Evolutionary conservation across 2,113 vertebrate genomes (phyloP).

Genomic region (Gymnorhina tibicen): DNA sequence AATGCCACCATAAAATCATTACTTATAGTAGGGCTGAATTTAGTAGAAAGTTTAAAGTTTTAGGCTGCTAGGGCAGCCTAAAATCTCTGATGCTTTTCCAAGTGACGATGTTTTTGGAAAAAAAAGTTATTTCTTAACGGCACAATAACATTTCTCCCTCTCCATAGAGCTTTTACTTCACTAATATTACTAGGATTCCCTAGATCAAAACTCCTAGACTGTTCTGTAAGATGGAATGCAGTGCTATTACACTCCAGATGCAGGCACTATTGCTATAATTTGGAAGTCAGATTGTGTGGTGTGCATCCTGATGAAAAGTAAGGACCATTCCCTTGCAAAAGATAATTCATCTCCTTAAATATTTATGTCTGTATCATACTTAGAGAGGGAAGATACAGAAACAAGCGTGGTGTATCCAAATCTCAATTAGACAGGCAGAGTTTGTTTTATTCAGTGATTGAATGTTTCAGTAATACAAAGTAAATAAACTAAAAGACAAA

Average conservation of each 20-base stretch:
- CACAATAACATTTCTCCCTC: background rate
- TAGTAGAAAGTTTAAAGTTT: background rate
- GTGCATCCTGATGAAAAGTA: background rate
- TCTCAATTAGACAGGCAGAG: constrained; percentile 14
- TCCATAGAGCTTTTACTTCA: background rate
- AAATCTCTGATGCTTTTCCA: background rate
- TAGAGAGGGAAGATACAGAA: background rate
- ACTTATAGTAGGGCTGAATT: background rate
- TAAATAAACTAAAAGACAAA: background rate
- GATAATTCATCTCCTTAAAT: background rate
- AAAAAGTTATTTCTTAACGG: background rate
- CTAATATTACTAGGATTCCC: background rate
- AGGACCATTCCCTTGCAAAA: background rate
- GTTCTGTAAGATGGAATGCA: background rate
- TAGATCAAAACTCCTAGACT: background rate
- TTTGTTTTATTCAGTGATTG: background rate
- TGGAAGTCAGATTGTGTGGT: background rate
- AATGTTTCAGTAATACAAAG: background rate
- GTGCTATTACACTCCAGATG: background rate
- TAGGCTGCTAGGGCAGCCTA: background rate
- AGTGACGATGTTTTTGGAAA: background rate
- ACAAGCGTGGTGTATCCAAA: background rate
- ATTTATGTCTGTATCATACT: background rate
- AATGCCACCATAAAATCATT: background rate
- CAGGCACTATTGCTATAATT: background rate